Percentiles rank a stretch among this genome's conserved stretches.
phyloP scores from a whole-genome alignment of 2,113 vertebrate species.

The Macrotis lagotis region DNA sequence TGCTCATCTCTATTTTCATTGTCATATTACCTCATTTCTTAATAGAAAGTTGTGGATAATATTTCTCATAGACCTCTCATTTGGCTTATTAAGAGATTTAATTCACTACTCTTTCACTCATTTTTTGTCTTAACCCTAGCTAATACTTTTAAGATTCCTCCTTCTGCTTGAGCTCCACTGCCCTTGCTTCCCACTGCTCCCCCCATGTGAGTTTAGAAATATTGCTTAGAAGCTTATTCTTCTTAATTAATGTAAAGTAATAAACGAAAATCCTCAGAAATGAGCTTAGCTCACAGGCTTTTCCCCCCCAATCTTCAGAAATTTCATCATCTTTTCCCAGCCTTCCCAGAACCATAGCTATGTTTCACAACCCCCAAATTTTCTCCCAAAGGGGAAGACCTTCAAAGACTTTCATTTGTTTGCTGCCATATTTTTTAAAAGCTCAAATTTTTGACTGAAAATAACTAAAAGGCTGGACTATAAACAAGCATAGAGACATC shows the following conservation, averaged over 20 bases:
- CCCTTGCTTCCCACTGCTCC: background rate
- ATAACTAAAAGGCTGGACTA: background rate
- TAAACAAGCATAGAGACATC: background rate
- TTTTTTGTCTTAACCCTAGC: slow-evolving; percentile 28
- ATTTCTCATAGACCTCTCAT: background rate
- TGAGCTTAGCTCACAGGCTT: background rate
- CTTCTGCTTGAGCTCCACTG: background rate
- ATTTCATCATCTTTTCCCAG: slow-evolving; percentile 27
- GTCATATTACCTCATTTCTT: background rate
- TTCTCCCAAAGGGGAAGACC: background rate
- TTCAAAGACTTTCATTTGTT: background rate
- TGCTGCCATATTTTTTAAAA: background rate
- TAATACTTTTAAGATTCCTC: slow-evolving; percentile 11
- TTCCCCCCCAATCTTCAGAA: slow-evolving; percentile 40
- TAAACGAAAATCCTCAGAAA: slow-evolving; percentile 26
- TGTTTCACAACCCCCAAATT: slow-evolving; percentile 9
- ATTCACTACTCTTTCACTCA: background rate
- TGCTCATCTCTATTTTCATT: background rate
- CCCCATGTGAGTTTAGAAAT: background rate
- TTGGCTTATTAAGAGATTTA: background rate
- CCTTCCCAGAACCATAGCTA: slow-evolving; percentile 17
- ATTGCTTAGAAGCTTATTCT: background rate
- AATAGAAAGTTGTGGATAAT: background rate
- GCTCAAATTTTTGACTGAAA: slow-evolving; percentile 20
- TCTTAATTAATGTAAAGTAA: background rate